Evolutionary conservation across 2,113 vertebrate genomes (phyloP), one percentile per base, ranked within the genome.

Genomic region (Catharus fuscescens): DNA sequence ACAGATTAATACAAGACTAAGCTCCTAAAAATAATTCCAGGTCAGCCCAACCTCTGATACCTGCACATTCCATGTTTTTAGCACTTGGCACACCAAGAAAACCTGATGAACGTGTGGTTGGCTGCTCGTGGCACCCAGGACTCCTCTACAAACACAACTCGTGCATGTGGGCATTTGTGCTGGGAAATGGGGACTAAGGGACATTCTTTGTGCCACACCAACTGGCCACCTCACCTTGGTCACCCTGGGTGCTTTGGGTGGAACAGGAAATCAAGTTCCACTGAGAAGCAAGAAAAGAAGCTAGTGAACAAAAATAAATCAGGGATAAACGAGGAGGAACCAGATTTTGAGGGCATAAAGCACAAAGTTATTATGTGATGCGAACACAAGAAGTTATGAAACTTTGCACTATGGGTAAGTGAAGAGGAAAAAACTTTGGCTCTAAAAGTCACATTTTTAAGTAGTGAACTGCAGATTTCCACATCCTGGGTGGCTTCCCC

Each of bases 31-130:
- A n/a, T 8, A 80, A 56, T 19, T 42, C 9, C n/a, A 40, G 18
- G 8, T 5, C 56, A 82, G 62, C 21, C 44, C 31, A 59, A 5
- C 10, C 47, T 54, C 20, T 92, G 60, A 34, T 5, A 31, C 17
- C 16, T 48, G 45, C 13, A 36, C 18, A 2, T 21, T 38, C 36
- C 40, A 12, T 0, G 19, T 14, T 12, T 67, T 54, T 2, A 50
- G 69, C 9, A 25, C 25, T 48, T 5, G 10, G 26, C 38, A 77
- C 38, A 29, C 32, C 82, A 60, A 19, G 28, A 10, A 79, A 26
- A 8, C 5, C 24, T 23, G 1, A 9, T 6, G 32, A 40, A 32
- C 0, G 1, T 1, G 31, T 2, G 26, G 16, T 8, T 0, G 0
- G 9, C 23, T 52, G 36, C 31, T 21, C 11, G 38, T 14, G 24